Evolutionary conservation across 2,888 invertebrate genomes (phyloP).

Genomic region (Pollenia griseotomentosa): DNA sequence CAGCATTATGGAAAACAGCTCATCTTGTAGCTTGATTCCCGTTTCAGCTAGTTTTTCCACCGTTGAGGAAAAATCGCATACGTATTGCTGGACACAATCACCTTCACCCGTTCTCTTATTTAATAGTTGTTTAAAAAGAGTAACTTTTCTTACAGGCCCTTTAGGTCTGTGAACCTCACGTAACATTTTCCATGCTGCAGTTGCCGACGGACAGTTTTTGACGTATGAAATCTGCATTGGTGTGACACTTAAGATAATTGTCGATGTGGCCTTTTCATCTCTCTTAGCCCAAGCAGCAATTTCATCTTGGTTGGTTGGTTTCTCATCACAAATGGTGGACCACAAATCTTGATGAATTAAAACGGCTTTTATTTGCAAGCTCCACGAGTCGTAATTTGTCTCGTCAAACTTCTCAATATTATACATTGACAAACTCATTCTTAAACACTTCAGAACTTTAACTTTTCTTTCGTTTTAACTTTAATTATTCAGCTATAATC

Average conservation of each 20-base stretch:
- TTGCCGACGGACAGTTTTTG: slow-evolving; percentile 52
- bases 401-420: slow-evolving; percentile 67
- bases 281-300: neutral
- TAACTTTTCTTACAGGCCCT: slow-evolving; percentile 67
- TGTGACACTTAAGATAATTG: slow-evolving; percentile 56
- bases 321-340: slow-evolving; percentile 4
- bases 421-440: slow-evolving; percentile 52
- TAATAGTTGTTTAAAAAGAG: slow-evolving; percentile 61
- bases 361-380: slow-evolving; percentile 56
- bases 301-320: neutral
- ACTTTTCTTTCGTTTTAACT: slow-evolving; percentile 11
- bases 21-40: slow-evolving; percentile 53
- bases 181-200: slow-evolving; percentile 53
- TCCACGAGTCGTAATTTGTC: slow-evolving; percentile 66
- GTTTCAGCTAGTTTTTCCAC: slow-evolving; percentile 62
- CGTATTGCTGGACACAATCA: slow-evolving; percentile 42
- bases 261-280: slow-evolving; percentile 55
- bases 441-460: slow-evolving; percentile 9
- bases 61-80: slow-evolving; percentile 26
- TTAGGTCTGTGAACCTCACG: slow-evolving; percentile 55
- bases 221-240: slow-evolving; percentile 54
- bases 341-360: slow-evolving; percentile 67
- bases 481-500: neutral
- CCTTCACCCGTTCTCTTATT: slow-evolving; percentile 35
- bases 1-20: slow-evolving; percentile 63